Conservation (phyloP, 30 jellyfish, hydroid and myxozoan species). For the Euphysa ruthae region DNA sequence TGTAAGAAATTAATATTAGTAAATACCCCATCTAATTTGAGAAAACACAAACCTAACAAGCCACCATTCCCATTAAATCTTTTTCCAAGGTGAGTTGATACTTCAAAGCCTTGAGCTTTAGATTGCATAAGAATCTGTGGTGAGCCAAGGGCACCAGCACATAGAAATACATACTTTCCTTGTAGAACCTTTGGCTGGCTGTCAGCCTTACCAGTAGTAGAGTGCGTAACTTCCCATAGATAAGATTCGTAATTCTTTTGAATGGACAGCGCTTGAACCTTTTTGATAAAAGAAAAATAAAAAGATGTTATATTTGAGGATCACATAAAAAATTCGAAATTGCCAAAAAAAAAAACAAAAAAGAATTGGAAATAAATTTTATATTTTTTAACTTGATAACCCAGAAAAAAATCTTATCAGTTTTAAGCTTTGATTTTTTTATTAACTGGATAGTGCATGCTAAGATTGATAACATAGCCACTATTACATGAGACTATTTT, state of each 20-base stretch:
- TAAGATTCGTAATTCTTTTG: conserved; percentile 69
- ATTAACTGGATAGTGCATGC: no score
- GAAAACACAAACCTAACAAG: conserved; percentile 61
- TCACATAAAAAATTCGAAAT: no score
- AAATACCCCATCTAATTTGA: no score
- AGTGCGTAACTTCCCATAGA: conserved; percentile 81
- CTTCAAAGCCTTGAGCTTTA: conserved; percentile 60
- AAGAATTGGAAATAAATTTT: no score
- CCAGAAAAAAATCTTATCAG: no score
- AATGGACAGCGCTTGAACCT: conserved; percentile 79
- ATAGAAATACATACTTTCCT: conserved; percentile 62
- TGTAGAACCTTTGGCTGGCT: conserved; percentile 58
- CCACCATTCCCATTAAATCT: conserved; percentile 86
- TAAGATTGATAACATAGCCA: no score
- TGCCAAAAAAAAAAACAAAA: no score
- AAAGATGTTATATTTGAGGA: no score
- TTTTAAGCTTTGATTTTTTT: no score
- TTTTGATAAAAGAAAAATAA: no score
- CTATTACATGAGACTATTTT: no score
- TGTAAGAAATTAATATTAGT: background rate
- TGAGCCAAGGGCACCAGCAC: conserved; percentile 94
- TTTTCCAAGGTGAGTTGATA: conserved; percentile 83
- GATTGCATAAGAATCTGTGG: conserved; percentile 77
- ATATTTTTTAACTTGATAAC: no score
- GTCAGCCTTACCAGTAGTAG: conserved; percentile 37